A percentile compares a stretch with the other conserved stretches of the same genome.
phyloP scores from a whole-genome alignment of 1,140 invertebrate species.

The Andricus grossulariae region DNA sequence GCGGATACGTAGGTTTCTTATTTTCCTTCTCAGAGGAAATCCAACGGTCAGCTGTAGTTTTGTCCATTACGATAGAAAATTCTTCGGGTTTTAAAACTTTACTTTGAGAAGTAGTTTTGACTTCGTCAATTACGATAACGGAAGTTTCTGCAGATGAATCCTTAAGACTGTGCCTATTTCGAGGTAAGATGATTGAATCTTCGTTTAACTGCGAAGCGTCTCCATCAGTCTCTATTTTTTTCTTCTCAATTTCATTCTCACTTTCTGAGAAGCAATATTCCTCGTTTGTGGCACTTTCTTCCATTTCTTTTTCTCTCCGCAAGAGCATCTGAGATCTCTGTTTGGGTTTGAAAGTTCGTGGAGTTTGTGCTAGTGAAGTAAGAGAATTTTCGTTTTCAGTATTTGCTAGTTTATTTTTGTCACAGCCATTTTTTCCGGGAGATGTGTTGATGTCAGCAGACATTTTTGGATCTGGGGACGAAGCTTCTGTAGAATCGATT shows the following conservation, averaged over 20 bases:
- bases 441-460: background rate
- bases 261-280: background rate
- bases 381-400: background rate
- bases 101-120: background rate
- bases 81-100: background rate
- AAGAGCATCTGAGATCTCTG: background rate
- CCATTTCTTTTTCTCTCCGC: background rate
- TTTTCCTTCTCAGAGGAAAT: background rate
- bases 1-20: background rate
- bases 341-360: background rate
- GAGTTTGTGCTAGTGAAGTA: background rate
- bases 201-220: background rate
- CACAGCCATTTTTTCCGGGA: slow-evolving; percentile 1
- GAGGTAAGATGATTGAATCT: background rate
- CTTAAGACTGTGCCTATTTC: background rate
- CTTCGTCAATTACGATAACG: background rate
- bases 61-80: background rate
- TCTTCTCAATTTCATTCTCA: background rate
- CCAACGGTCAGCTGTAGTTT: background rate
- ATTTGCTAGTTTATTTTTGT: background rate
- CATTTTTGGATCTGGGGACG: background rate
- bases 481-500: background rate
- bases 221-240: background rate
- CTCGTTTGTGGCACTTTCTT: background rate
- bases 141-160: background rate